phyloP scores from a whole-genome alignment of 2,797 vertebrate species.

The Poecilia picta region DNA sequence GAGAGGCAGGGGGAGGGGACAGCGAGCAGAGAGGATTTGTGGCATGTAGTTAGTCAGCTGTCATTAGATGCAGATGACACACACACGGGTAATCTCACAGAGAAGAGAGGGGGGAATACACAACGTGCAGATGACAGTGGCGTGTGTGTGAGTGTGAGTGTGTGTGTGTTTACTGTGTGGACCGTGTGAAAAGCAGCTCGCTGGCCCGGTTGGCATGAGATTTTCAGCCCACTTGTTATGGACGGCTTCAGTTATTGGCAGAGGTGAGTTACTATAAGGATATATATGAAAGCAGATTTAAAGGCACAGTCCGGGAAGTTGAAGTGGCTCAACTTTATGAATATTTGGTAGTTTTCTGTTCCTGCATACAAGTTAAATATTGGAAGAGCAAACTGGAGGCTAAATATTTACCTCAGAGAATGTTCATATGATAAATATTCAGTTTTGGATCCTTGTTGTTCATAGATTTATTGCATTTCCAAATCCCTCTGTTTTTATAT shows the following conservation, averaged over 20 bases:
- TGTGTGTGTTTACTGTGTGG: slow-evolving; percentile 20
- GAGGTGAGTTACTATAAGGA: slow-evolving; percentile 47
- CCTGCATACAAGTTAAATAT: not conserved
- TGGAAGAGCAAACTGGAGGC: not conserved
- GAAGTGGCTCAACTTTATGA: not conserved
- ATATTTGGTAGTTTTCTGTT: not conserved
- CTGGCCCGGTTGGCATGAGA: slow-evolving; percentile 42
- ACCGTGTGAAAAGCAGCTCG: slow-evolving; percentile 41
- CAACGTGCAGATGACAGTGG: slow-evolving; percentile 34
- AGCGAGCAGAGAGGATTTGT: slow-evolving; percentile 69
- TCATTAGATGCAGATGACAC: slow-evolving; percentile 74
- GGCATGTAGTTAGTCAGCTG: slow-evolving; percentile 77
- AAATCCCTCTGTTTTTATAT: not conserved
- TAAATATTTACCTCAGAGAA: not conserved
- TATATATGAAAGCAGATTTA: slow-evolving; percentile 3
- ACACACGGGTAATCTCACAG: slow-evolving; percentile 50
- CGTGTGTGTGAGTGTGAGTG: not conserved
- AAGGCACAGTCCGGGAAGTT: slow-evolving; percentile 3
- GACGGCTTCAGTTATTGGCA: slow-evolving; percentile 49
- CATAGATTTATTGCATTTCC: not conserved
- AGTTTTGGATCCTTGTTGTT: not conserved
- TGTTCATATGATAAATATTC: not conserved
- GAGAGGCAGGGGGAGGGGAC: slow-evolving; percentile 57
- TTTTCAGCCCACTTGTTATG: slow-evolving; percentile 56
- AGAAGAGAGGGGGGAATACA: slow-evolving; percentile 38